Conservation (phyloP, 1,140 invertebrate species). For the Agrypnia vestita region DNA sequence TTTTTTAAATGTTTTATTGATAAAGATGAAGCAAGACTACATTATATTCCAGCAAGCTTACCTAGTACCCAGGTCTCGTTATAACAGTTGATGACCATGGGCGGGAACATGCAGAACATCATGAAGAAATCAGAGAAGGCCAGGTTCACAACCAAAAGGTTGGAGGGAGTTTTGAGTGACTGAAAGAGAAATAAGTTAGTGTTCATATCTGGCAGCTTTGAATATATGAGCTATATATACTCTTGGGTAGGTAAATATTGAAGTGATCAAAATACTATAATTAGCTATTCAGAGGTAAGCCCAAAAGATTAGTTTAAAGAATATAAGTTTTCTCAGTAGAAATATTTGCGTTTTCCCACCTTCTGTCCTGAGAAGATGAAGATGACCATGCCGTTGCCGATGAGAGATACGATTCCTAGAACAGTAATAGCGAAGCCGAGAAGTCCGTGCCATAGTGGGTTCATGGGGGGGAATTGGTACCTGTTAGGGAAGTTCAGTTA, state of each 20-base stretch:
- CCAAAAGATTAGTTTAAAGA: too few species aligned
- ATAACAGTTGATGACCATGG: slow-evolving; percentile 91
- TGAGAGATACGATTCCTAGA: slow-evolving; percentile 79
- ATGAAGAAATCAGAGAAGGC: slow-evolving; percentile 91
- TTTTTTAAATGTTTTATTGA: too few species aligned
- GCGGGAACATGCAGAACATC: slow-evolving; percentile 88
- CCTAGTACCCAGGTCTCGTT: slow-evolving; percentile 90
- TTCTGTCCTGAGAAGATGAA: slow-evolving; percentile 83
- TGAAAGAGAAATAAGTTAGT: slow-evolving; percentile 59
- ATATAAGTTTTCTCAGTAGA: too few species aligned
- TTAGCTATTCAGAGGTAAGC: too few species aligned
- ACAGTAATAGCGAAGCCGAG: slow-evolving; percentile 77
- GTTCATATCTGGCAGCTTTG: too few species aligned
- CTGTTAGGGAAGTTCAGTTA: slow-evolving; percentile 60
- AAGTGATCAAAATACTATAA: too few species aligned
- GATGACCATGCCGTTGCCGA: slow-evolving; percentile 89
- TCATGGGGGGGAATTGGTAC: slow-evolving; percentile 79
- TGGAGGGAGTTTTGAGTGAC: slow-evolving; percentile 86
- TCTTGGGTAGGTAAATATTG: too few species aligned
- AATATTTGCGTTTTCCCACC: slow-evolving; percentile 55
- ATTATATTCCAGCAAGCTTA: slow-evolving; percentile 66
- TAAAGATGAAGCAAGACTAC: too few species aligned
- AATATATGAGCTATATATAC: too few species aligned
- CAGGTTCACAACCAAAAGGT: slow-evolving; percentile 88
- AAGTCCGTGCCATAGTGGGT: slow-evolving; percentile 78